Percentiles rank a stretch among this genome's conserved stretches.
Conservation (phyloP, 2,797 vertebrate species). For the Clarias platycephalus region DNA sequence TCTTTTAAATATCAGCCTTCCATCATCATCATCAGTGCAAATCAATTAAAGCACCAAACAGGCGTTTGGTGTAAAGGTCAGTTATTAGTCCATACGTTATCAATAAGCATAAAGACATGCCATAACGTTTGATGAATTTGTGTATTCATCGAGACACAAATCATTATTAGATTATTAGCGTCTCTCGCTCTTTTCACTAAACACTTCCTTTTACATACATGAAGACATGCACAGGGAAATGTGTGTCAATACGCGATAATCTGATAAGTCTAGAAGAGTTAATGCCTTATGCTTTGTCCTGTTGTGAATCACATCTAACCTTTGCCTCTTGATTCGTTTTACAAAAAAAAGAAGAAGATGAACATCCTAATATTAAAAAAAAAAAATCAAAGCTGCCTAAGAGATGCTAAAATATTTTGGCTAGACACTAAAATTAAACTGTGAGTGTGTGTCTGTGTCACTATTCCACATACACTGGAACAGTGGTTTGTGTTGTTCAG, state of each 20-base stretch:
- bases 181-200: not conserved
- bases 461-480: constrained; percentile 52
- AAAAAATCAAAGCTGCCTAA: constrained; percentile 40
- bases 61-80: not conserved
- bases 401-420: constrained; percentile 54
- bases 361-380: constrained; percentile 28
- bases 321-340: constrained; percentile 25
- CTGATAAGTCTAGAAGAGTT: constrained; percentile 27
- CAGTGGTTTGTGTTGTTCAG: constrained; percentile 63
- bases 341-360: not conserved
- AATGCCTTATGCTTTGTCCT: constrained; percentile 46
- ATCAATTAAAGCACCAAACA: not conserved
- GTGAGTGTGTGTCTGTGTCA: constrained; percentile 61
- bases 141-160: not conserved
- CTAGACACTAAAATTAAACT: constrained; percentile 51
- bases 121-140: not conserved
- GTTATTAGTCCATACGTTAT: constrained; percentile 33
- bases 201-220: not conserved
- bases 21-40: not conserved
- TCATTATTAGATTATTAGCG: not conserved
- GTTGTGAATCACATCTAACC: constrained; percentile 24
- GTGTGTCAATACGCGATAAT: not conserved
- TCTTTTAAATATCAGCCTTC: constrained; percentile 5
- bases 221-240: not conserved
- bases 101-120: constrained; percentile 32